A percentile compares a stretch with the other conserved stretches of the same genome.
Evolutionary conservation across 2,888 invertebrate genomes (phyloP).

Genomic region (Tetropium fuscum): DNA sequence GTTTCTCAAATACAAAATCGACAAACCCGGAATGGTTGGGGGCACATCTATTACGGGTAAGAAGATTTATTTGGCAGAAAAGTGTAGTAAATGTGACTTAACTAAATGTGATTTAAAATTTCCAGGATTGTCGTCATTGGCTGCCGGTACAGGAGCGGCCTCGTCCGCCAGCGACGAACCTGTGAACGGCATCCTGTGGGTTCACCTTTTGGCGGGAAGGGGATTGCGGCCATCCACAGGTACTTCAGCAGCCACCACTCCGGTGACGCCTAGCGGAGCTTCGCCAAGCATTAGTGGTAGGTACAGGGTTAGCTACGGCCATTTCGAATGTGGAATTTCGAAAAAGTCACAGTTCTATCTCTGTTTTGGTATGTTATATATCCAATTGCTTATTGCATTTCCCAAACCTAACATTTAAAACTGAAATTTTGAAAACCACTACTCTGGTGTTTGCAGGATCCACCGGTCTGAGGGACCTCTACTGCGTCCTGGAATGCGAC

Average conservation of each 20-base stretch:
- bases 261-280: constrained; percentile 71
- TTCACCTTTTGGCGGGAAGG: constrained; percentile 89
- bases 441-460: constrained; percentile 59
- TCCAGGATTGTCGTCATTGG: constrained; percentile 65
- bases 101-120: background rate
- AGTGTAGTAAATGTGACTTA: background rate
- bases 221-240: constrained; percentile 82
- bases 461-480: constrained; percentile 83
- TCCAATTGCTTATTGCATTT: too few relatives aligned
- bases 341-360: too few relatives aligned
- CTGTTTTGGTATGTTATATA: too few relatives aligned
- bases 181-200: constrained; percentile 90
- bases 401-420: background rate
- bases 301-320: constrained; percentile 21
- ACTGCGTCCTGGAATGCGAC: constrained; percentile 98
- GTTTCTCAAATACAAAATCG: constrained; percentile 92
- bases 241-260: constrained; percentile 78
- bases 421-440: background rate
- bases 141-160: constrained; percentile 51
- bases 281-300: constrained; percentile 63
- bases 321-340: too few relatives aligned
- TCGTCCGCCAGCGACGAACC: constrained; percentile 69
- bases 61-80: background rate
- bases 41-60: constrained; percentile 60
- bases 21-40: constrained; percentile 73